Evolutionary conservation across 2,888 invertebrate genomes (phyloP).

Genomic region (Halictus ligatus): DNA sequence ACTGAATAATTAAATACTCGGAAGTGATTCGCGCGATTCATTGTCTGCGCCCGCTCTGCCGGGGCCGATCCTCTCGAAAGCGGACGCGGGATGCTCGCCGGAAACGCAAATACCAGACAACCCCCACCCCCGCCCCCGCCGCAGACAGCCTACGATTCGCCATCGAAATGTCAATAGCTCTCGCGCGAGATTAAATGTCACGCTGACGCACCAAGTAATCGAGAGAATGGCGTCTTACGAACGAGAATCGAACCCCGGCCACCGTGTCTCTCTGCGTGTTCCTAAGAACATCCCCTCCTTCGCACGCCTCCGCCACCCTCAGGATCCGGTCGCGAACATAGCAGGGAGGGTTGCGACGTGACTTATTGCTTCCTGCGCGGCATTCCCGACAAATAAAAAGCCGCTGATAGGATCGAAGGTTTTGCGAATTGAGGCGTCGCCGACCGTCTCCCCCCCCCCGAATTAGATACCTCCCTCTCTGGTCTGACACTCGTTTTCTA

Average conservation of each 20-base stretch:
- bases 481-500: background rate
- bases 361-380: constrained; percentile 40
- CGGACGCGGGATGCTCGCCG: constrained; percentile 59
- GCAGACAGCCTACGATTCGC: constrained; percentile 50
- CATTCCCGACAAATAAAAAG: constrained; percentile 20
- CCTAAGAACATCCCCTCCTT: constrained; percentile 19
- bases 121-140: background rate
- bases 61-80: constrained; percentile 61
- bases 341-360: background rate
- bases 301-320: background rate
- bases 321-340: background rate
- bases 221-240: constrained; percentile 69
- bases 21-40: constrained; percentile 67
- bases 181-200: constrained; percentile 73
- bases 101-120: constrained; percentile 70
- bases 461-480: background rate
- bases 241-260: background rate
- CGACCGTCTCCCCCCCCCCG: background rate
- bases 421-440: constrained; percentile 11
- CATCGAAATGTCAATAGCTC: constrained; percentile 74
- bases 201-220: constrained; percentile 71
- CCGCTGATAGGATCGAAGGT: background rate
- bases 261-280: background rate
- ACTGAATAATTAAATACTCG: constrained; percentile 68
- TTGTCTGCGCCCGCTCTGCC: constrained; percentile 50